A percentile compares a stretch with the other conserved stretches of the same genome.
phyloP scores from a whole-genome alignment of 2,888 invertebrate species.

The Chromoteleia sp. region DNA sequence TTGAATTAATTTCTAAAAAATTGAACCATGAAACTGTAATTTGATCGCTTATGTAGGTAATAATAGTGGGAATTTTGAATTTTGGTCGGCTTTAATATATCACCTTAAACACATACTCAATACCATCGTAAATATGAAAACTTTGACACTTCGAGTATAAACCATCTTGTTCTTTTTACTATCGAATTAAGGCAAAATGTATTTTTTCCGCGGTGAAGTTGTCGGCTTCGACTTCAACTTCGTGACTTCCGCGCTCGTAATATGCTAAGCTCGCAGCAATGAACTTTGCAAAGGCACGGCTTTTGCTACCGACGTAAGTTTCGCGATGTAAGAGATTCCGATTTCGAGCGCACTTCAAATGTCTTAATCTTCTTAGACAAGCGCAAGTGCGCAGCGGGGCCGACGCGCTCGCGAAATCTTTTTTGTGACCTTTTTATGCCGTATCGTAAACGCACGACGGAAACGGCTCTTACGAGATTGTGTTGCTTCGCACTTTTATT shows the following conservation, averaged over 20 bases:
- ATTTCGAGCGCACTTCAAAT: slow-evolving; percentile 26
- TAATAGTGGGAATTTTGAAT: no score
- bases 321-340: slow-evolving; percentile 10
- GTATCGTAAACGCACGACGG: slow-evolving; percentile 32
- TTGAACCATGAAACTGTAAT: no score
- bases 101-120: no score
- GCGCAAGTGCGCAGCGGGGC: neutral
- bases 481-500: slow-evolving; percentile 44
- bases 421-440: slow-evolving; percentile 40
- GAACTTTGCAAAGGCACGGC: slow-evolving; percentile 30
- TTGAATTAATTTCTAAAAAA: no score
- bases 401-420: slow-evolving; percentile 24
- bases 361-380: slow-evolving; percentile 45
- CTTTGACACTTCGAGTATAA: no score
- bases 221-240: no score
- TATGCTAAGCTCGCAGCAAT: slow-evolving; percentile 30
- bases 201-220: no score
- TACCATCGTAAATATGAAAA: no score
- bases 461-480: slow-evolving; percentile 38
- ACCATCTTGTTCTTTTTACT: no score
- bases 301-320: neutral
- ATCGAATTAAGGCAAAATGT: no score
- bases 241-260: slow-evolving; percentile 11
- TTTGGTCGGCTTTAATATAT: no score
- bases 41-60: no score